A percentile compares a stretch with the other conserved stretches of the same genome.
Conservation (phyloP, 2,113 vertebrate species). For the Madoqua kirkii region DNA sequence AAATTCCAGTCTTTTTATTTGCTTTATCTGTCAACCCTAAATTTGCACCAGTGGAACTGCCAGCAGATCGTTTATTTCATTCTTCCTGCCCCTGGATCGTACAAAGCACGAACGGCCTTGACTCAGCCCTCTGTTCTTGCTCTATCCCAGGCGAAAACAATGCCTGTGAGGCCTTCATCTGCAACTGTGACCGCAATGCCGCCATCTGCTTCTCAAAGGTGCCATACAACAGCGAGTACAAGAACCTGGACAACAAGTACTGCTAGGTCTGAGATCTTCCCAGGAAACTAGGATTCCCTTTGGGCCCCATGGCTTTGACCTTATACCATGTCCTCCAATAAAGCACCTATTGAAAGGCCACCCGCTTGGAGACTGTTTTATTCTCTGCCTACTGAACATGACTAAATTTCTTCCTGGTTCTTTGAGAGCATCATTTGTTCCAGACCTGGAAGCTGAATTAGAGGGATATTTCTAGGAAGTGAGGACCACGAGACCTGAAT, state of each 20-base stretch:
- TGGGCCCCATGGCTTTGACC: neutral
- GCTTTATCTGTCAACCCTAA: neutral
- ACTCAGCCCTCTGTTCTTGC: neutral
- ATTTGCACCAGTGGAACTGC: neutral
- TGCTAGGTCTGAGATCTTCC: slow-evolving; percentile 55
- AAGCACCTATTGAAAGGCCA: slow-evolving; percentile 36
- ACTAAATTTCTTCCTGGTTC: neutral
- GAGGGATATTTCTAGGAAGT: neutral
- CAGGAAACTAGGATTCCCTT: neutral
- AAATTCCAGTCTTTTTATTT: neutral
- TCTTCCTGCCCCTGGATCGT: neutral
- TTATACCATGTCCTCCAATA: slow-evolving; percentile 2
- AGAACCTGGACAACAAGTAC: slow-evolving; percentile 64
- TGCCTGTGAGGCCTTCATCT: slow-evolving; percentile 83
- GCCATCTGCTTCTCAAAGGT: slow-evolving; percentile 85
- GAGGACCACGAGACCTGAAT: neutral
- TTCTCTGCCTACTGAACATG: neutral
- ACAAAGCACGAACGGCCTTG: neutral
- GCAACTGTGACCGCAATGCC: slow-evolving; percentile 87
- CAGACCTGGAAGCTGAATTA: neutral
- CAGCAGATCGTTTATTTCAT: neutral
- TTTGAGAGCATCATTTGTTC: neutral
- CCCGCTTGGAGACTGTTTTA: neutral
- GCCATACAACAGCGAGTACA: slow-evolving; percentile 75
- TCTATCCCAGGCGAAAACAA: slow-evolving; percentile 80